Evolutionary conservation across 1,140 invertebrate genomes (phyloP), one percentile per base, ranked within the genome.

Genomic region (Cydia fagiglandana): DNA sequence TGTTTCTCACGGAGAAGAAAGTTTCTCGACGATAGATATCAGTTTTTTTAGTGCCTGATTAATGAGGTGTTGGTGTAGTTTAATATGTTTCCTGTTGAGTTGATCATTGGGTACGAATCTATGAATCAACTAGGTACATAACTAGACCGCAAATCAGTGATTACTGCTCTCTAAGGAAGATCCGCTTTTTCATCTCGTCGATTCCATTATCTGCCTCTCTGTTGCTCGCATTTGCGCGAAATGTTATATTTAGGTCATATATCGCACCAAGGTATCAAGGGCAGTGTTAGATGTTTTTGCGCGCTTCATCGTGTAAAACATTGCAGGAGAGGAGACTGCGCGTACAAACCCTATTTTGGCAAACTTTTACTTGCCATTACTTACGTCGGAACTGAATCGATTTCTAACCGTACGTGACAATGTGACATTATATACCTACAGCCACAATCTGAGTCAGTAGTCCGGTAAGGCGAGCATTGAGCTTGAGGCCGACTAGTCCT

Each of bases 1-100:
- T 28, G 61, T 15, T 64, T 64, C 64, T 13, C 64, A 64, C 28
- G 24, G 64, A 24, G 64, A 64, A 64, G 47, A 50, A 50, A 50
- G 47, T 50, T 50, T 41, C 38, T 41, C 7, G 38, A 10, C 38
- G 47, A 50, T 50, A 15, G 47, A 4, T 50, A 50, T 50, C 47
- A 15, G 12, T 15, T 50, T 50, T 50, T 50, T 50, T 50, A 50
- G 47, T 13, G 15, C 47, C 47, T 15, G 47, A 50, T 50, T 50
- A 50, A 50, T 50, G 47, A 50, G 47, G 47, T 50, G 47, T 50
- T 13, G 12, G 41, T 12, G 47, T 50, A 5, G 34, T 34, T 34
- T 41, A 41, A 41, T 41, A 41, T 41, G 47, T 50, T 50, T 50
- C 47, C 47, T 50, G 10, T 47, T 13, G 47, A 15, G 12, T 50